Evolutionary conservation across 2,797 vertebrate species (phyloP).

Genomic region (Mormyrus proboscirostris): DNA sequence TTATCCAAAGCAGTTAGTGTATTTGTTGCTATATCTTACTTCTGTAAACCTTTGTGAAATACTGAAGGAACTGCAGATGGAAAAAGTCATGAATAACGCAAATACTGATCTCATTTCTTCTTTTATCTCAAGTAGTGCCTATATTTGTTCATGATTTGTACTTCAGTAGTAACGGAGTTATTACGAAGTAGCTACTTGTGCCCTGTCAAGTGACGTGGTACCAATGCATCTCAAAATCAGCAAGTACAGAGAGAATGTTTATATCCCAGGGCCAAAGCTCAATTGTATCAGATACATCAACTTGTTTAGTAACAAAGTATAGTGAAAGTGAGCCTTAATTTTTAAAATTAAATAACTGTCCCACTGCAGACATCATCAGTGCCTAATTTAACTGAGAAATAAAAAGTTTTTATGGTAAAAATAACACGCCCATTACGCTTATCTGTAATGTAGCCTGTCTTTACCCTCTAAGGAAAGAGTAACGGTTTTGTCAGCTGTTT

Average conservation of each 20-base stretch:
- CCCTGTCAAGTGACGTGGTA: background rate
- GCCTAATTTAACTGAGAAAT: background rate
- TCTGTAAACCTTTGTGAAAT: background rate
- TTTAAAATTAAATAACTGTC: background rate
- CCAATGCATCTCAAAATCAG: background rate
- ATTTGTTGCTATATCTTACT: background rate
- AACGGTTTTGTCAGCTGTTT: constrained; percentile 6
- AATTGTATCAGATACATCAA: no score
- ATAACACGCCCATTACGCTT: background rate
- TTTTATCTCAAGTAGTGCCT: no score
- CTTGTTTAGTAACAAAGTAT: background rate
- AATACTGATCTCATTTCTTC: background rate
- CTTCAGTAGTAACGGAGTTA: background rate
- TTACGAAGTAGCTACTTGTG: background rate
- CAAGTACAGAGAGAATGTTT: background rate
- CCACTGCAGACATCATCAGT: background rate
- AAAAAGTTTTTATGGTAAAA: background rate
- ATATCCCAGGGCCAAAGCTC: background rate
- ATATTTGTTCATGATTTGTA: background rate
- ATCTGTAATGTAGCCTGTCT: background rate
- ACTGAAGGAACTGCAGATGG: background rate
- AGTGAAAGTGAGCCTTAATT: background rate
- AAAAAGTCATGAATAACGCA: background rate
- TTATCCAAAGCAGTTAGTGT: background rate
- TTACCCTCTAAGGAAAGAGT: background rate